These are phyloP conservation scores for Cantharis nigra DNA, from an alignment of 2,888 invertebrate genomes.

Conservation along the genomic window DNA sequence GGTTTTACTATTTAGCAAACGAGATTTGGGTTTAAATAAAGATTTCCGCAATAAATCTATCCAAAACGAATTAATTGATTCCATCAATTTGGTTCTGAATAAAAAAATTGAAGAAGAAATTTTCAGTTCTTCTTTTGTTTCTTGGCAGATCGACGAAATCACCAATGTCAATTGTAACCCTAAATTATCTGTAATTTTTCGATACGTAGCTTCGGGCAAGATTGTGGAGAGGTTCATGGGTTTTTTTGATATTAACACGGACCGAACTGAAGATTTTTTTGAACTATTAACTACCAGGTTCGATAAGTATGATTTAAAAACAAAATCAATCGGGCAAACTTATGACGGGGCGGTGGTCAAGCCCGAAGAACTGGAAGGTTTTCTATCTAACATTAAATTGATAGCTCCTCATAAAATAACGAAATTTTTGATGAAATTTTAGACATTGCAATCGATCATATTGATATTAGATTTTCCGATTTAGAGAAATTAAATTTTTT, in stretches of 20 bases:
- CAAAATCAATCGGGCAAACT: slow-evolving; percentile 35
- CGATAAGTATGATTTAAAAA: slow-evolving; percentile 13
- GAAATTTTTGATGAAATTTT: not conserved
- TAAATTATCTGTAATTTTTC: not conserved
- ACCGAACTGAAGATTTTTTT: slow-evolving; percentile 20
- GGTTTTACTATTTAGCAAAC: too few relatives aligned
- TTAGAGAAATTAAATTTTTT: not conserved
- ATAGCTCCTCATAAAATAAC: slow-evolving; percentile 12
- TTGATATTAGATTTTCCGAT: not conserved
- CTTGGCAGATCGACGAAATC: not conserved
- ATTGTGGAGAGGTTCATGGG: slow-evolving; percentile 33
- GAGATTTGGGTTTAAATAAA: too few relatives aligned
- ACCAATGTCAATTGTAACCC: not conserved
- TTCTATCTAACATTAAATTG: slow-evolving; percentile 7
- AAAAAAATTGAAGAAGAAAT: too few relatives aligned
- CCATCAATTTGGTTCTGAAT: too few relatives aligned
- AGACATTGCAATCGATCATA: not conserved
- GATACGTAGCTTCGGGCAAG: not conserved
- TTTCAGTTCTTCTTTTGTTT: not conserved
- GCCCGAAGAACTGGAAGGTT: slow-evolving; percentile 22
- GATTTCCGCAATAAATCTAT: too few relatives aligned
- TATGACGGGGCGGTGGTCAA: slow-evolving; percentile 36
- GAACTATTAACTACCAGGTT: slow-evolving; percentile 12
- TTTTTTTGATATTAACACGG: slow-evolving; percentile 34
- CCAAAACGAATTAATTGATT: too few relatives aligned